phyloP scores from a whole-genome alignment of 2,888 invertebrate species.

The Seladonia tumulorum region DNA sequence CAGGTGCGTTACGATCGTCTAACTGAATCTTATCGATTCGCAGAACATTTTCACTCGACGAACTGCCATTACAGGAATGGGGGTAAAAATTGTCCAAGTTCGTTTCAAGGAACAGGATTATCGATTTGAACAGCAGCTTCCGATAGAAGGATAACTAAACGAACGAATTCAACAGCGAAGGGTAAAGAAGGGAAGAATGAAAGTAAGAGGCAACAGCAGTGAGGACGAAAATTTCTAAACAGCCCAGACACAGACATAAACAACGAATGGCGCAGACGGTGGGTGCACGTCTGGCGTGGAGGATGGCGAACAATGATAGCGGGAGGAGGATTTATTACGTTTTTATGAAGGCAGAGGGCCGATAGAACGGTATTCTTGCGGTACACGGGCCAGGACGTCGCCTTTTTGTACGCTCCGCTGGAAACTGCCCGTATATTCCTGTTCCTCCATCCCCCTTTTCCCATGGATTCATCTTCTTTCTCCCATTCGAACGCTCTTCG shows the following conservation, averaged over 20 bases:
- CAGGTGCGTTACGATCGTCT: too few species aligned
- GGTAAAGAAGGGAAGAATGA: background rate
- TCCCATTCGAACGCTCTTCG: constrained; percentile 41
- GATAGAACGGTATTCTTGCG: constrained; percentile 69
- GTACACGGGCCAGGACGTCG: constrained; percentile 50
- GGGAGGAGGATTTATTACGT: constrained; percentile 72
- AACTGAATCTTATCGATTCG: too few species aligned
- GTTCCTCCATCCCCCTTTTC: constrained; percentile 9
- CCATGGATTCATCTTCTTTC: constrained; percentile 34
- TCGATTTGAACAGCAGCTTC: background rate
- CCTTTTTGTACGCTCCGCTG: constrained; percentile 51
- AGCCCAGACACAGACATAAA: background rate
- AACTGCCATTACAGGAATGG: too few species aligned
- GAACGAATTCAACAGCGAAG: background rate
- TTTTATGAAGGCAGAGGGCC: constrained; percentile 72
- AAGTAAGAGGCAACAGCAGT: background rate
- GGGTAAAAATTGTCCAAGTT: too few species aligned
- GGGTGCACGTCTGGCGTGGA: background rate
- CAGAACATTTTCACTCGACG: too few species aligned
- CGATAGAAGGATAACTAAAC: background rate
- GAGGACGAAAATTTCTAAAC: background rate
- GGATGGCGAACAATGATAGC: constrained; percentile 21
- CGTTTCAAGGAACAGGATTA: background rate
- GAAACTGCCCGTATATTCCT: constrained; percentile 37
- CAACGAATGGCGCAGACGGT: background rate